These are phyloP conservation scores for Procambarus clarkii DNA, from an alignment of 1,140 invertebrate species.

Conservation along the genomic window DNA sequence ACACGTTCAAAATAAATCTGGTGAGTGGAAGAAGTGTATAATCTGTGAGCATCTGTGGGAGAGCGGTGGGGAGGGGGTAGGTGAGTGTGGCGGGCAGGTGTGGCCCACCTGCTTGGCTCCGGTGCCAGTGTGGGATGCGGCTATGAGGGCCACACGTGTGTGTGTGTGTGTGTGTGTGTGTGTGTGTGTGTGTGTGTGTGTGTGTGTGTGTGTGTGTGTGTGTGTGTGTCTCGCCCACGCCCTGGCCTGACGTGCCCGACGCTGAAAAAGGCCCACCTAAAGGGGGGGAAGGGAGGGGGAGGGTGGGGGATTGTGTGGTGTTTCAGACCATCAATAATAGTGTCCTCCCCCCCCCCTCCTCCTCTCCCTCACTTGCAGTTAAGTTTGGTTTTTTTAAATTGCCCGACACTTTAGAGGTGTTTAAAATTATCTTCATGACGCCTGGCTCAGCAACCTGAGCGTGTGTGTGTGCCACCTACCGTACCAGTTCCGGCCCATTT, in stretches of 20 bases:
- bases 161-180: not conserved
- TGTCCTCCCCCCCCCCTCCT: not conserved
- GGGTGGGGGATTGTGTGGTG: conserved; percentile 24
- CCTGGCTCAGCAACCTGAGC: not conserved
- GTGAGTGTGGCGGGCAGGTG: conserved; percentile 12
- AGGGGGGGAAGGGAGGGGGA: not conserved
- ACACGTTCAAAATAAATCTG: conserved; percentile 30
- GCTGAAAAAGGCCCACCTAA: conserved; percentile 6
- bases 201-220: not conserved
- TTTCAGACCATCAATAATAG: conserved; percentile 36
- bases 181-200: not conserved
- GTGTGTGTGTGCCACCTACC: too few species aligned
- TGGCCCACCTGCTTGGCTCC: conserved; percentile 59
- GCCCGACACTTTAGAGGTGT: conserved; percentile 22
- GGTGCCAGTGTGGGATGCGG: conserved; percentile 41
- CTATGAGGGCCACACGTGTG: conserved; percentile 38
- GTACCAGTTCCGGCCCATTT: too few species aligned
- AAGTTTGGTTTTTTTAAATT: conserved; percentile 37
- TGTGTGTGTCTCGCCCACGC: not conserved
- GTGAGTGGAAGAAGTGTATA: conserved; percentile 44
- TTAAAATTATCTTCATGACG: conserved; percentile 46
- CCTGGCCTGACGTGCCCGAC: too few species aligned
- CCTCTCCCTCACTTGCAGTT: not conserved
- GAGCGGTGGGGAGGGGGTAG: not conserved
- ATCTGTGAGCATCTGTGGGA: conserved; percentile 21